Evolutionary conservation across 2,797 vertebrate species (phyloP).

Genomic region (Pseudocheirus occidentalis): DNA sequence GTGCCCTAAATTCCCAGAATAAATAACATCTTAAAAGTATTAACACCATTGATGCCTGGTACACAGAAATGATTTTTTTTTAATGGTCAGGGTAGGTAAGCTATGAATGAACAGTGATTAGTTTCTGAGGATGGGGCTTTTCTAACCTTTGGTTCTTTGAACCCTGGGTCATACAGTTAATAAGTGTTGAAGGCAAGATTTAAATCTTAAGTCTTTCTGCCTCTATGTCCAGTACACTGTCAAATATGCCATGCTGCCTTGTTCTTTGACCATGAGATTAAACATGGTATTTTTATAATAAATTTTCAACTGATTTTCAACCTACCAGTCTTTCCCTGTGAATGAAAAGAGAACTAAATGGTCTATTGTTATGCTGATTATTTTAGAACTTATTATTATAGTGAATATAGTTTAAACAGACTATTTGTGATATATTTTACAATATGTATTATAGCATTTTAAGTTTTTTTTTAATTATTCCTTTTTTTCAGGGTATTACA

Average conservation of each 20-base stretch:
- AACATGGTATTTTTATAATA: conserved; percentile 72
- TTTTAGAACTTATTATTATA: conserved; percentile 27
- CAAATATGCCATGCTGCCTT: not conserved
- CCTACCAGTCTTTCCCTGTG: conserved; percentile 27
- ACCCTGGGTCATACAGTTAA: not conserved
- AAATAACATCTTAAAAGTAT: not conserved
- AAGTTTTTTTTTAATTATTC: conserved; percentile 22
- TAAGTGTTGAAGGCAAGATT: not conserved
- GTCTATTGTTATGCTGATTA: not conserved
- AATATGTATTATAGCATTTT: conserved; percentile 16
- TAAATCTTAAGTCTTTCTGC: not conserved
- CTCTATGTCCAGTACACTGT: not conserved
- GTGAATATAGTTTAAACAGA: conserved; percentile 31
- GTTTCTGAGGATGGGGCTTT: not conserved
- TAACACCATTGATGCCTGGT: not conserved
- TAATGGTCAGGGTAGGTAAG: not conserved
- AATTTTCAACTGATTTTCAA: conserved; percentile 75
- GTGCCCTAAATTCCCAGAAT: not conserved
- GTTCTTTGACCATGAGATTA: conserved; percentile 31
- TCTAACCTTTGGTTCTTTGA: not conserved
- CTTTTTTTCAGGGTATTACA: not conserved
- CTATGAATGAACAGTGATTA: not conserved
- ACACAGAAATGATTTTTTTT: not conserved
- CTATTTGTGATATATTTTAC: conserved; percentile 29
- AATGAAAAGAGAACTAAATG: not conserved